Evolutionary conservation across 2,797 vertebrate genomes (phyloP).

Genomic region (Acrossocheilus fasciatus): DNA sequence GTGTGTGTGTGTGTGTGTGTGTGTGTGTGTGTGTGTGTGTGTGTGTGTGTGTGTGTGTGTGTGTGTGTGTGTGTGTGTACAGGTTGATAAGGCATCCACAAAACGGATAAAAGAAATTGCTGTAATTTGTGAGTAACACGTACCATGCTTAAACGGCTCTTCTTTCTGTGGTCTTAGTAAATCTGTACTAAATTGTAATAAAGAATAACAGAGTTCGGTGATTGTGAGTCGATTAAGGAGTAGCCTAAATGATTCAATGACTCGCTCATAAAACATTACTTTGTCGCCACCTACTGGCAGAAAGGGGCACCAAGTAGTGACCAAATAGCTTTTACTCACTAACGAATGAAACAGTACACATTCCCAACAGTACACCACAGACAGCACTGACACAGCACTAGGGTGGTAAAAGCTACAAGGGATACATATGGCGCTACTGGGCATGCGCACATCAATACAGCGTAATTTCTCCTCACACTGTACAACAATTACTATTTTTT

Average conservation of each 20-base stretch:
- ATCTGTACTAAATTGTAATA: background rate
- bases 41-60: too few relatives aligned
- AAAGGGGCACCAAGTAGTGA: background rate
- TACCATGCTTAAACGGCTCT: background rate
- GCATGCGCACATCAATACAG: too few relatives aligned
- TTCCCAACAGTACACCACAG: too few relatives aligned
- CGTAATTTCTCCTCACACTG: too few relatives aligned
- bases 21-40: too few relatives aligned
- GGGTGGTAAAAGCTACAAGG: too few relatives aligned
- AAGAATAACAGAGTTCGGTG: background rate
- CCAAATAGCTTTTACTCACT: background rate
- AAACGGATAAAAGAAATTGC: background rate
- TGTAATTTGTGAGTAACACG: background rate
- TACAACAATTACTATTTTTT: too few relatives aligned
- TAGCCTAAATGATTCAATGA: background rate
- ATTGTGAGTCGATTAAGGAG: background rate
- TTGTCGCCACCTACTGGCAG: background rate
- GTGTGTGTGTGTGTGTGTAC: too few relatives aligned
- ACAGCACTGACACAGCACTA: too few relatives aligned
- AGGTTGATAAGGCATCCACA: background rate
- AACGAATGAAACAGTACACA: too few relatives aligned
- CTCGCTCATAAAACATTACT: background rate
- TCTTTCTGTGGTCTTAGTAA: background rate
- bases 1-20: too few relatives aligned
- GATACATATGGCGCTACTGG: too few relatives aligned